Evolutionary conservation across 2,113 vertebrate species (phyloP).

Genomic region (Coregonus clupeaformis): DNA sequence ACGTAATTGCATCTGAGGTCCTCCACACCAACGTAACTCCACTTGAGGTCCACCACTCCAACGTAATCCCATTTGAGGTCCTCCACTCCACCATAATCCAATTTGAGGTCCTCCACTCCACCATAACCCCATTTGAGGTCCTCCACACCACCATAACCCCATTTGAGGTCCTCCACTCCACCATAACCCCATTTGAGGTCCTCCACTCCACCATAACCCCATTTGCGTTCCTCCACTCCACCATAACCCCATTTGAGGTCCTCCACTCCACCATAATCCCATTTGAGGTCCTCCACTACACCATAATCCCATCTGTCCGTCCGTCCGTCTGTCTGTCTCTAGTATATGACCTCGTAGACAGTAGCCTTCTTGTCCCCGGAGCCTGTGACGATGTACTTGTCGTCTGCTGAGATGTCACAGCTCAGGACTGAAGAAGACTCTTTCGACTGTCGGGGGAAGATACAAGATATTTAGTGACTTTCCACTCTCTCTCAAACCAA

Average conservation of each 20-base stretch:
- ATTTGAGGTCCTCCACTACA: slow-evolving; percentile 38
- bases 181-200: slow-evolving; percentile 16
- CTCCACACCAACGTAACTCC: slow-evolving; percentile 31
- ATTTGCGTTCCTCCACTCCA: slow-evolving; percentile 40
- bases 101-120: slow-evolving; percentile 41
- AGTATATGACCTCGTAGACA: slow-evolving; percentile 98
- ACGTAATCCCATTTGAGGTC: slow-evolving; percentile 17
- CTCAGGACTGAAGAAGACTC: slow-evolving; percentile 96
- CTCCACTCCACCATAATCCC: slow-evolving; percentile 30
- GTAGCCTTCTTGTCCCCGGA: slow-evolving; percentile 98
- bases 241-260: slow-evolving; percentile 15
- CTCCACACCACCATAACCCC: slow-evolving; percentile 31
- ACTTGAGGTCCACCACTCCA: slow-evolving; percentile 42
- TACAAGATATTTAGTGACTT: not conserved
- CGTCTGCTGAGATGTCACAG: slow-evolving; percentile 94
- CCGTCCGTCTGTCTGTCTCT: slow-evolving; percentile 29
- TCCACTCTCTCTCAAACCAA: not conserved
- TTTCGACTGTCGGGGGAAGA: slow-evolving; percentile 81
- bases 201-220: slow-evolving; percentile 30
- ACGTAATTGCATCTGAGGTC: slow-evolving; percentile 9
- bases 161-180: slow-evolving; percentile 40
- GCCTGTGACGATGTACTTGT: slow-evolving; percentile 98
- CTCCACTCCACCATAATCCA: slow-evolving; percentile 29
- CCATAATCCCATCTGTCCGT: not conserved
- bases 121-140: slow-evolving; percentile 21